Evolutionary conservation across 2,113 vertebrate genomes (phyloP).

Genomic region (Vidua macroura): DNA sequence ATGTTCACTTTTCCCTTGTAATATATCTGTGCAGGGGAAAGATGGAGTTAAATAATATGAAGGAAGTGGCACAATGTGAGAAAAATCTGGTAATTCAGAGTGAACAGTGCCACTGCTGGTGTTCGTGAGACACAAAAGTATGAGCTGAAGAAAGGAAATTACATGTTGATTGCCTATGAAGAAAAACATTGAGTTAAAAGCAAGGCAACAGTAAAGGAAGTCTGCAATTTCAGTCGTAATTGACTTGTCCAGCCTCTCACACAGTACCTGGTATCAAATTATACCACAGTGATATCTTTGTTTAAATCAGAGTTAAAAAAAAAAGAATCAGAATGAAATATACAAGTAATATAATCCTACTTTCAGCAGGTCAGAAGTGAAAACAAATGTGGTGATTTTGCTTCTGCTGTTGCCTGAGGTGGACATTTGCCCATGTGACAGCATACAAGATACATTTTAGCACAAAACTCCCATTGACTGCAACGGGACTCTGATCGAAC

Average conservation of each 20-base stretch:
- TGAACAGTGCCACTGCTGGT: neutral
- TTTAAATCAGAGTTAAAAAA: neutral
- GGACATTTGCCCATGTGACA: slow-evolving; percentile 24
- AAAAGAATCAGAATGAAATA: slow-evolving; percentile 58
- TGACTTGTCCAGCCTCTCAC: neutral
- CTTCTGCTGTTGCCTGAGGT: slow-evolving; percentile 12
- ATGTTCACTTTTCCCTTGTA: neutral
- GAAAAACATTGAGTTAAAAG: slow-evolving; percentile 16
- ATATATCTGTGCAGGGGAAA: neutral
- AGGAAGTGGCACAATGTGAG: neutral
- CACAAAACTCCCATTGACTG: slow-evolving; percentile 32
- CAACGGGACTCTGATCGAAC: neutral
- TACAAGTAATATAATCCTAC: slow-evolving; percentile 45
- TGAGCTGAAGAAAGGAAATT: neutral
- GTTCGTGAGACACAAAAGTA: neutral
- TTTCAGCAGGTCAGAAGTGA: slow-evolving; percentile 48
- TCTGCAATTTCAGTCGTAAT: slow-evolving; percentile 12
- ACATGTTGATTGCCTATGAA: neutral
- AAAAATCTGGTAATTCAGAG: neutral
- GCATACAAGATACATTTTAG: neutral
- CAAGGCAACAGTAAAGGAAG: neutral
- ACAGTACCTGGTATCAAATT: neutral
- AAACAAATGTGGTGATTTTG: slow-evolving; percentile 49
- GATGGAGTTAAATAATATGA: neutral
- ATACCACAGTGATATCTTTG: slow-evolving; percentile 42